These are phyloP conservation scores for Xerus rutilus DNA, from an alignment of 2,797 vertebrate species.

Conservation along the genomic window DNA sequence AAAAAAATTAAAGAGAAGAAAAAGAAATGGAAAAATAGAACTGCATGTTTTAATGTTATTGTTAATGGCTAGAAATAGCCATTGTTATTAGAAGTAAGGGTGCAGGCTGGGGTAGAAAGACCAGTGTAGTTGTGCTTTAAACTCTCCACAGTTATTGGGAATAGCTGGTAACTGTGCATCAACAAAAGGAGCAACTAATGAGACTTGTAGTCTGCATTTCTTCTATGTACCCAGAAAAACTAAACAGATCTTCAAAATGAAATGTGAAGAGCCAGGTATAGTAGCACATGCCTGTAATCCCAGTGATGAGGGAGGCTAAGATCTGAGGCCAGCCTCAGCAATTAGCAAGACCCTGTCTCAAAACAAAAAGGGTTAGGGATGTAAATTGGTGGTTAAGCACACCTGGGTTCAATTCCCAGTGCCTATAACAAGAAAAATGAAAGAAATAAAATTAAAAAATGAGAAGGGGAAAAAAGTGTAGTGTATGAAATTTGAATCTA, in stretches of 20 bases:
- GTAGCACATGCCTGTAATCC: no score
- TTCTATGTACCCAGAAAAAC: neutral
- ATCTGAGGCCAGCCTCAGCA: no score
- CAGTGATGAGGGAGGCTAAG: no score
- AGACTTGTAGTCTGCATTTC: neutral
- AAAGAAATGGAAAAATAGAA: neutral
- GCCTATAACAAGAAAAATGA: neutral
- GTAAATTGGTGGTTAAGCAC: no score
- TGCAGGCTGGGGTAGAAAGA: neutral
- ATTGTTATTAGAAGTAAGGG: neutral
- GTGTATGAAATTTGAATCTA: neutral
- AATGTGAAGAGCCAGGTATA: neutral
- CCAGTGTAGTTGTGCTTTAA: neutral
- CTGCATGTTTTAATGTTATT: no score
- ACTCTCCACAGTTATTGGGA: neutral
- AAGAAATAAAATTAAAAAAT: neutral
- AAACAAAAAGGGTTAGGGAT: no score
- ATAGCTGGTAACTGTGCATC: neutral
- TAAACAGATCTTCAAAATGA: neutral
- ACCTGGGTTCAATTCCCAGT: no score
- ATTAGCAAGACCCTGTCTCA: no score
- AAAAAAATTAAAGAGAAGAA: no score
- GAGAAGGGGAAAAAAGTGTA: neutral
- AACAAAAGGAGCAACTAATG: neutral
- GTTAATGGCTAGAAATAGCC: neutral